These are phyloP conservation scores for Acronicta aceris DNA, from an alignment of 2,888 invertebrate species.

Conservation along the genomic window DNA sequence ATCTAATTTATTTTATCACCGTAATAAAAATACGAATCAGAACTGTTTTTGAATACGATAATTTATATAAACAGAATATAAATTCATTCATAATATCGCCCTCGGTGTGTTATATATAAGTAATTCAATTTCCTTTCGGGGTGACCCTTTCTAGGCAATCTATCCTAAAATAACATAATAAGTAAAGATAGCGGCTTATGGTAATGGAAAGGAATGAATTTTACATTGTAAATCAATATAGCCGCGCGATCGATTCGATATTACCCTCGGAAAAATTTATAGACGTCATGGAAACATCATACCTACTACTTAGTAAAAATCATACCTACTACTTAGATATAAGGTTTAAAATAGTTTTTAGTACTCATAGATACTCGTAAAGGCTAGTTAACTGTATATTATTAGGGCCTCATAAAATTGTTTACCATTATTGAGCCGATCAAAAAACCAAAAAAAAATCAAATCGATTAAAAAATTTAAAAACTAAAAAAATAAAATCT, in stretches of 20 bases:
- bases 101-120: slow-evolving; percentile 46
- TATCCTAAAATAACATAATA: slow-evolving; percentile 76
- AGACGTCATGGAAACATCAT: slow-evolving; percentile 5
- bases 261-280: slow-evolving; percentile 26
- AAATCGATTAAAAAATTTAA: no score
- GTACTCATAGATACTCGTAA: no score
- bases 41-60: slow-evolving; percentile 40
- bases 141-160: slow-evolving; percentile 65
- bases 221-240: slow-evolving; percentile 59
- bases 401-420: no score
- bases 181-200: slow-evolving; percentile 64
- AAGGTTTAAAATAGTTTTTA: no score
- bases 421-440: no score
- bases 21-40: slow-evolving; percentile 34
- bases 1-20: slow-evolving; percentile 45
- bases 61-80: slow-evolving; percentile 49
- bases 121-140: slow-evolving; percentile 64
- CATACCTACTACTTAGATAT: no score
- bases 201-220: slow-evolving; percentile 59
- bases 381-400: no score
- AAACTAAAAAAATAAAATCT: no score
- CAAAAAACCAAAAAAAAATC: no score
- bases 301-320: neutral
- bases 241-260: slow-evolving; percentile 30
- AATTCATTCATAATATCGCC: slow-evolving; percentile 46